These are phyloP conservation scores for Coronaproctus castanopsis DNA, from an alignment of 2,888 invertebrate genomes.

Conservation along the genomic window DNA sequence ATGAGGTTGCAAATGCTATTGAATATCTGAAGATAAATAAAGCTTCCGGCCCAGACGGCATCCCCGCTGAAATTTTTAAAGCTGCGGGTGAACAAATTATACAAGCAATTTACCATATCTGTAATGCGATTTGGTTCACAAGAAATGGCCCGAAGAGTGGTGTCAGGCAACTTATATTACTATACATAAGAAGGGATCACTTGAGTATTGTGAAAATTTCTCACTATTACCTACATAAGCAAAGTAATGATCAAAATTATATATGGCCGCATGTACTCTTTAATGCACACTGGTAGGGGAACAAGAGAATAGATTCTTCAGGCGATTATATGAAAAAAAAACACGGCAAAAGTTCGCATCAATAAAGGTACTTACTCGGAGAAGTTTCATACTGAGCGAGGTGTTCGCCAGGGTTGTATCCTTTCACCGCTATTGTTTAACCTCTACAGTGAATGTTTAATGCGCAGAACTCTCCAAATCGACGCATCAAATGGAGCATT, in stretches of 20 bases:
- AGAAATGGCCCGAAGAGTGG: not conserved
- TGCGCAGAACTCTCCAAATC: too few relatives aligned
- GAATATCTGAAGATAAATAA: not conserved
- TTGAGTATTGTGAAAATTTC: not conserved
- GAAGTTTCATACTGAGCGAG: too few relatives aligned
- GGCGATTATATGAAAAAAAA: too few relatives aligned
- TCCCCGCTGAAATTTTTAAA: not conserved
- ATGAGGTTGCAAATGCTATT: not conserved
- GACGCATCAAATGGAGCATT: too few relatives aligned
- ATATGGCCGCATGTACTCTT: not conserved
- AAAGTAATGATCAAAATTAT: not conserved
- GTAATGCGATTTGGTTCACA: not conserved
- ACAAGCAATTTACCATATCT: not conserved
- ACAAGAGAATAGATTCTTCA: too few relatives aligned
- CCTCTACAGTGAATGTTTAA: too few relatives aligned
- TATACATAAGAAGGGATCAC: not conserved
- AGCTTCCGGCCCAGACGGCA: not conserved
- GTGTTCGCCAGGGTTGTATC: too few relatives aligned
- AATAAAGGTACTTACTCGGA: too few relatives aligned
- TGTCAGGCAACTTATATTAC: not conserved
- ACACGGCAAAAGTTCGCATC: too few relatives aligned
- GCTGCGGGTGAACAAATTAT: not conserved
- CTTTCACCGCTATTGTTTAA: too few relatives aligned
- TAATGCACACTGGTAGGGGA: not conserved
- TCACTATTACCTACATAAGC: not conserved